Base-by-base conservation (phyloP, 1,140 invertebrate genomes). In the Bombus sibiricus region DNA sequence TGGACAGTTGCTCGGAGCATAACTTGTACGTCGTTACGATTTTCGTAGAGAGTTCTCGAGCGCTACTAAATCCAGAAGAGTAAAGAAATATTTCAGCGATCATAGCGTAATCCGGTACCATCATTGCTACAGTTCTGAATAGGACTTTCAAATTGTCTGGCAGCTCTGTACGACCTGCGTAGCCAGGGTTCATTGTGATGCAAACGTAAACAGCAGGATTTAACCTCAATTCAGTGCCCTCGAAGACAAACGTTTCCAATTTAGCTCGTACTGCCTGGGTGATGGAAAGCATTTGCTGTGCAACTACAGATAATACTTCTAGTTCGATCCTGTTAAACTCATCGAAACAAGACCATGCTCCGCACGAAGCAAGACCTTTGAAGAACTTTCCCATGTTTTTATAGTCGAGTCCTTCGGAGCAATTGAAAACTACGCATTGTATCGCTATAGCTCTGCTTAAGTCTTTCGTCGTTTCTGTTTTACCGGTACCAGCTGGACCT, bases 241-340 rank as follows among this genome's bases (percentile, higher is more conserved):
- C 98, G 93, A 99, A 98, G 71, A 97, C 94, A 92, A 99, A 98
- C 73, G 95, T 97, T 64, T 97, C 96, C 3, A 96, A 88, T 77
- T 97, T 95, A 64, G 96, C 96, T 66, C 97, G 96, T 12, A 99
- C 97, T 39, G 98, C 98, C 95, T 97, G 96, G n/a, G 98, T 95
- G 77, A 98, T 98, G 86, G 96, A 97, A 28, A 98, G 93, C 85
- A 98, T 98, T 94, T 99, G 98, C 93, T 98, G 97, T 0, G 97
- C 97, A 0, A 98, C 96, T 0, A 98, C 97, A 0, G 97, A 98
- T 0, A 98, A 92, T 9, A 98, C 97, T 95, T 99, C 98, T 71
- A 99, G 95, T 88, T 99, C 98, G 87, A 99, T 98, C n/a, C 98
- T 95, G 93, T 99, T 99, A 93, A 99, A 99, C 95, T 99, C 98